Conservation (phyloP, 2,113 vertebrate genomes). For the Phyllostomus discolor region DNA sequence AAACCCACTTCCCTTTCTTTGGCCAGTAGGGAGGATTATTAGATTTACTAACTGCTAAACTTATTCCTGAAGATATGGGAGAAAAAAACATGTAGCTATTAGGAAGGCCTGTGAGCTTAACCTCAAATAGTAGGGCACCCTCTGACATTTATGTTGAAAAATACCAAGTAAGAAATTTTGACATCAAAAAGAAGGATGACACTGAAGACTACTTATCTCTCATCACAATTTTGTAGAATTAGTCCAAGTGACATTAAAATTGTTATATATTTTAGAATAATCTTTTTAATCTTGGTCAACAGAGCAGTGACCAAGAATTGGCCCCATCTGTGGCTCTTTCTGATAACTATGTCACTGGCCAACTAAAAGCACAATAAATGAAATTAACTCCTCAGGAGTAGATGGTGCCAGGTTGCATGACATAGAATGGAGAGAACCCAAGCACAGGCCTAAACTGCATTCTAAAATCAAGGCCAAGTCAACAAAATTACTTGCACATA, state of each 20-base stretch:
- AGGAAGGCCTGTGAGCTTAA: background rate
- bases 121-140: background rate
- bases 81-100: background rate
- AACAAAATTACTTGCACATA: background rate
- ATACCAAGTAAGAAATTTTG: background rate
- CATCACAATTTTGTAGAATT: background rate
- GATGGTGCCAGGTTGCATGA: background rate
- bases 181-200: background rate
- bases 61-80: background rate
- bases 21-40: background rate
- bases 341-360: background rate
- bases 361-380: slow-evolving; percentile 27
- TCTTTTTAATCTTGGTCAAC: slow-evolving; percentile 24
- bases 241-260: background rate
- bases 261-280: slow-evolving; percentile 9
- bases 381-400: slow-evolving; percentile 28
- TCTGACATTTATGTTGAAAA: background rate
- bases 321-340: background rate
- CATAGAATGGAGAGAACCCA: background rate
- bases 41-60: slow-evolving; percentile 5
- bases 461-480: slow-evolving; percentile 3
- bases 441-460: background rate
- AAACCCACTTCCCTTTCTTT: background rate
- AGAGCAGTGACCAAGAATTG: background rate
- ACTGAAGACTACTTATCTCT: background rate